Conservation (phyloP, 2,888 invertebrate species). For the Parnassius smintheus region DNA sequence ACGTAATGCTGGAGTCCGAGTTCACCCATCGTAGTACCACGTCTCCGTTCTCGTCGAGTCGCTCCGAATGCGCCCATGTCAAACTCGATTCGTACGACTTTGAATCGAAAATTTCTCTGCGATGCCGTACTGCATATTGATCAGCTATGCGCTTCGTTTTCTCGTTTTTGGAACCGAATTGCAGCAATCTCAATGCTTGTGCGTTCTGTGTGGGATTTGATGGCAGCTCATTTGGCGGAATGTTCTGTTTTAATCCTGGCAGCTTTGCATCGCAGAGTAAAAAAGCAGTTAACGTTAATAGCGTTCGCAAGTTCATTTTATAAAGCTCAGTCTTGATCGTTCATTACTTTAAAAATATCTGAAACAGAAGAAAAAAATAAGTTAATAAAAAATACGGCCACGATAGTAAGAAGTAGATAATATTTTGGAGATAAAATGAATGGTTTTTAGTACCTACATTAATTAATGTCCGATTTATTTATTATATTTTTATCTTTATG, state of each 20-base stretch:
- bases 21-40: constrained; percentile 86
- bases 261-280: constrained; percentile 70
- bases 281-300: constrained; percentile 61
- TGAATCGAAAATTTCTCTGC: constrained; percentile 69
- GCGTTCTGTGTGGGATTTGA: constrained; percentile 55
- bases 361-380: constrained; percentile 55
- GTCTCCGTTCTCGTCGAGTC: constrained; percentile 78
- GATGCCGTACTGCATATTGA: constrained; percentile 60
- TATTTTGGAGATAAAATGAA: too few species aligned
- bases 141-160: constrained; percentile 66
- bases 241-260: constrained; percentile 54
- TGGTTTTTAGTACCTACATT: too few species aligned
- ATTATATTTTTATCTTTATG: too few species aligned
- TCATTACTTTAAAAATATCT: constrained; percentile 65
- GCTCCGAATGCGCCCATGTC: constrained; percentile 82
- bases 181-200: constrained; percentile 51
- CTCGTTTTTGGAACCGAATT: constrained; percentile 59
- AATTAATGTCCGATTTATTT: too few species aligned
- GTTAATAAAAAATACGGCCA: constrained; percentile 25
- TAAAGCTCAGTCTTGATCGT: constrained; percentile 39
- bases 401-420: too few species aligned
- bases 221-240: constrained; percentile 59
- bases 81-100: constrained; percentile 69
- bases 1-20: constrained; percentile 88
- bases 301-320: constrained; percentile 65